phyloP scores from a whole-genome alignment of 2,888 invertebrate species.

The Dyspetes luteomarginatus region DNA sequence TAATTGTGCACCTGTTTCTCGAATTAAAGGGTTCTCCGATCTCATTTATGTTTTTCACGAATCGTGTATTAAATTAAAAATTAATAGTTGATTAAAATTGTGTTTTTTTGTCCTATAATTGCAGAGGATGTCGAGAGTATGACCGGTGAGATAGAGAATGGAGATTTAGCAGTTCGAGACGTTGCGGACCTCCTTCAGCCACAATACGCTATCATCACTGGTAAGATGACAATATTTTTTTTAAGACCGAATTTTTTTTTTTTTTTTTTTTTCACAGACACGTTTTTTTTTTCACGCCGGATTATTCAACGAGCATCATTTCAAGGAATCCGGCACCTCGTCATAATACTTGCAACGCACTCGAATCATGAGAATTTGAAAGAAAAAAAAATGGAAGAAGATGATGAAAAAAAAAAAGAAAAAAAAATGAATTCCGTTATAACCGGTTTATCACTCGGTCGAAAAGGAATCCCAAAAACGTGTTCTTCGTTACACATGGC shows the following conservation, averaged over 20 bases:
- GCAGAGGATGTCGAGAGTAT: conserved; percentile 83
- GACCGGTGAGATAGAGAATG: conserved; percentile 86
- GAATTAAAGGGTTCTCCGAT: background rate
- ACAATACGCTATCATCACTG: conserved; percentile 95
- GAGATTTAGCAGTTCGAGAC: conserved; percentile 89
- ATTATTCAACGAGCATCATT: background rate
- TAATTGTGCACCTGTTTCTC: background rate
- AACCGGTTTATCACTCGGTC: conserved; percentile 66
- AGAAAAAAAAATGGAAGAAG: conserved; percentile 9
- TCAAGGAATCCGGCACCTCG: conserved; percentile 6
- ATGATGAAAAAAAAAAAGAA: conserved; percentile 22
- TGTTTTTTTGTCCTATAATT: conserved; percentile 64
- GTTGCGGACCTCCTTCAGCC: conserved; percentile 94
- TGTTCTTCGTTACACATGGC: conserved; percentile 41
- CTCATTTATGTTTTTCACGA: background rate
- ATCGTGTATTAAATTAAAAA: background rate
- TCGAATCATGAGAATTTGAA: conserved; percentile 8
- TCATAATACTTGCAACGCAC: conserved; percentile 34
- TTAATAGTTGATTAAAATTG: background rate
- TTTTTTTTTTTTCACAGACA: background rate
- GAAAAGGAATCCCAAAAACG: conserved; percentile 53
- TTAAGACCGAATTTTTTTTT: conserved; percentile 7
- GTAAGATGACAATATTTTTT: conserved; percentile 77
- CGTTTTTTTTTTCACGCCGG: background rate
- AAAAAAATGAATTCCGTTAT: conserved; percentile 66